Percentiles rank a stretch among this genome's conserved stretches.
These are phyloP conservation scores for Artemia sinica DNA, from an alignment of 2,888 invertebrate species.

Conservation along the genomic window DNA sequence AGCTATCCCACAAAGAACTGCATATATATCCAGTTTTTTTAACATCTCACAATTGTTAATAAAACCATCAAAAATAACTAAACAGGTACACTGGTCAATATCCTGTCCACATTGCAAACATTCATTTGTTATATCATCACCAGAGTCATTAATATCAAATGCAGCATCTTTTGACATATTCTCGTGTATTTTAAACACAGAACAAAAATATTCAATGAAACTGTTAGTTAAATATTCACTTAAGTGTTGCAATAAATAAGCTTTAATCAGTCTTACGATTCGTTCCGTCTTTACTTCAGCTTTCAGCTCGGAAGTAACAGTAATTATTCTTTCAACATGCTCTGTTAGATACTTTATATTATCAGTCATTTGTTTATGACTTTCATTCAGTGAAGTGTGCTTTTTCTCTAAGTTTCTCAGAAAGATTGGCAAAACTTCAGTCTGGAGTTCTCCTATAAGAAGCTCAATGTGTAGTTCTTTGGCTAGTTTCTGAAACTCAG, in stretches of 20 bases:
- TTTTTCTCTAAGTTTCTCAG: too few relatives aligned
- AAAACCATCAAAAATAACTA: constrained; percentile 49
- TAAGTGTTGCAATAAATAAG: not conserved
- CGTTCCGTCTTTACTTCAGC: too few relatives aligned
- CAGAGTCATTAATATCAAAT: constrained; percentile 35
- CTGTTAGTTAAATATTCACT: not conserved
- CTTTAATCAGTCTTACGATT: not conserved
- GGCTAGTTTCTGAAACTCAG: too few relatives aligned
- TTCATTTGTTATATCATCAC: constrained; percentile 39
- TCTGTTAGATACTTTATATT: too few relatives aligned
- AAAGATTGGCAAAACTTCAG: too few relatives aligned
- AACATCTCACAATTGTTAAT: constrained; percentile 26
- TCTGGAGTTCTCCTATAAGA: too few relatives aligned
- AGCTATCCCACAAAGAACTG: constrained; percentile 9
- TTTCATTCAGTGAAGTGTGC: too few relatives aligned
- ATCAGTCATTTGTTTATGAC: too few relatives aligned
- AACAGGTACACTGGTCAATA: constrained; percentile 43
- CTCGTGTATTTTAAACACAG: constrained; percentile 5
- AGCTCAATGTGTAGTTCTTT: too few relatives aligned
- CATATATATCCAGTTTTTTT: constrained; percentile 14
- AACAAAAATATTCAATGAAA: not conserved
- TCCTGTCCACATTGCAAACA: constrained; percentile 58
- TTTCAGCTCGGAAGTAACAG: too few relatives aligned
- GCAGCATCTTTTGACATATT: not conserved
- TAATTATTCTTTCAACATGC: too few relatives aligned